Evolutionary conservation across 2,888 invertebrate genomes (phyloP).

Genomic region (Branchellion lobata): DNA sequence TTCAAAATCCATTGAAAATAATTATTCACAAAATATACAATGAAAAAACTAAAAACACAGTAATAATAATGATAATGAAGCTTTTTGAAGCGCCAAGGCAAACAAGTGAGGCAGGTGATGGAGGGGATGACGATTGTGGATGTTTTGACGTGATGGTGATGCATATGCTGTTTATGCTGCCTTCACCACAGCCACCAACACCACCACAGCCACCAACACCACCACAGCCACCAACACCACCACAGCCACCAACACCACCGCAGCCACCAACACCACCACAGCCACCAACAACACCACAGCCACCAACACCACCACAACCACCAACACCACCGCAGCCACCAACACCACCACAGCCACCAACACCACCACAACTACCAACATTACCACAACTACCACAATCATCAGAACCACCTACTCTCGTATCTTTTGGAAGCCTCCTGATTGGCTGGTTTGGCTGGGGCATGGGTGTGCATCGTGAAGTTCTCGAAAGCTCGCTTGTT

Average conservation of each 20-base stretch:
- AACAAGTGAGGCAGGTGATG: too few relatives aligned
- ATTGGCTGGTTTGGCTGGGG: constrained; percentile 50
- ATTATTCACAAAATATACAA: too few relatives aligned
- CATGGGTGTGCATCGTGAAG: constrained; percentile 78
- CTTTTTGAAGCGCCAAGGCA: too few relatives aligned
- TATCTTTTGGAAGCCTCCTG: constrained; percentile 63
- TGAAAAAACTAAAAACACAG: too few relatives aligned
- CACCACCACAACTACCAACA: background rate
- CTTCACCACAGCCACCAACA: too few relatives aligned
- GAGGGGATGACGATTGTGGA: too few relatives aligned
- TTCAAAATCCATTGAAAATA: too few relatives aligned
- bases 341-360: background rate
- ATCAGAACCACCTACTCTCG: constrained; percentile 45
- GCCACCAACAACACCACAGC: too few relatives aligned
- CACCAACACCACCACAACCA: background rate
- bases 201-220: too few relatives aligned
- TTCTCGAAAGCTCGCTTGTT: constrained; percentile 87
- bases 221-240: background rate
- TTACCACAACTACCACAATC: background rate
- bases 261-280: background rate
- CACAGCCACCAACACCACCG: background rate
- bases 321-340: background rate
- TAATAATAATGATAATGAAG: too few relatives aligned
- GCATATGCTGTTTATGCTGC: too few relatives aligned
- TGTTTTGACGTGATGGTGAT: too few relatives aligned